These are phyloP conservation scores for Drosophila meridiana DNA, from an alignment of 2,888 invertebrate species.

Conservation along the genomic window DNA sequence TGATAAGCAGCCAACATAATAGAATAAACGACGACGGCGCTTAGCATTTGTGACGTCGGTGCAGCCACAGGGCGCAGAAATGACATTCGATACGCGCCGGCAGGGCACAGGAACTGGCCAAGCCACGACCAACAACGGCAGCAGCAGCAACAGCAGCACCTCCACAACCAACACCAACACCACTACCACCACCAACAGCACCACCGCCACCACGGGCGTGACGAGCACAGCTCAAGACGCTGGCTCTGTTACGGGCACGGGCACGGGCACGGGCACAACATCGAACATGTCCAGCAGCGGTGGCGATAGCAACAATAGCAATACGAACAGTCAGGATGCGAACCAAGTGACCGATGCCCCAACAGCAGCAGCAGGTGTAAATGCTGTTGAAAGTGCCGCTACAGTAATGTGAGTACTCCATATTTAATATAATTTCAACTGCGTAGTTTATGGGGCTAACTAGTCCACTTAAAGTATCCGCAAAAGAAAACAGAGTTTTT, in stretches of 20 bases:
- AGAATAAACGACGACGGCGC: slow-evolving; percentile 53
- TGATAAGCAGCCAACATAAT: slow-evolving; percentile 31
- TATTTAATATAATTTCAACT: background rate
- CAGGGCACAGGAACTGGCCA: slow-evolving; percentile 68
- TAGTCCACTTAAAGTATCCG: background rate
- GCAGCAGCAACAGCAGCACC: slow-evolving; percentile 41
- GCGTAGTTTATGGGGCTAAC: background rate
- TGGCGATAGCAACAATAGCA: slow-evolving; percentile 52
- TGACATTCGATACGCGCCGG: slow-evolving; percentile 85
- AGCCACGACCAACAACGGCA: slow-evolving; percentile 54
- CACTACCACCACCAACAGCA: slow-evolving; percentile 44
- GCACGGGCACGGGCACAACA: slow-evolving; percentile 40
- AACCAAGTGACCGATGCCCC: slow-evolving; percentile 27
- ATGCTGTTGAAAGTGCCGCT: slow-evolving; percentile 61
- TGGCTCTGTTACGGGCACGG: slow-evolving; percentile 42
- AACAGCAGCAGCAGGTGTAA: slow-evolving; percentile 43
- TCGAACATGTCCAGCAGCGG: slow-evolving; percentile 57
- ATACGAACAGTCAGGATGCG: slow-evolving; percentile 44
- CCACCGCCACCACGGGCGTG: slow-evolving; percentile 52
- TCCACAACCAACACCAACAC: slow-evolving; percentile 29
- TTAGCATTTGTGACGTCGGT: slow-evolving; percentile 43
- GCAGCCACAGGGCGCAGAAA: slow-evolving; percentile 62
- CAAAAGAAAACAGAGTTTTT: background rate
- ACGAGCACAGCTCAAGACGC: slow-evolving; percentile 63
- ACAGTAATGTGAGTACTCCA: slow-evolving; percentile 62